Evolutionary conservation across 2,888 invertebrate species (phyloP).

Genomic region (Himalopsyche kuldschensis): DNA sequence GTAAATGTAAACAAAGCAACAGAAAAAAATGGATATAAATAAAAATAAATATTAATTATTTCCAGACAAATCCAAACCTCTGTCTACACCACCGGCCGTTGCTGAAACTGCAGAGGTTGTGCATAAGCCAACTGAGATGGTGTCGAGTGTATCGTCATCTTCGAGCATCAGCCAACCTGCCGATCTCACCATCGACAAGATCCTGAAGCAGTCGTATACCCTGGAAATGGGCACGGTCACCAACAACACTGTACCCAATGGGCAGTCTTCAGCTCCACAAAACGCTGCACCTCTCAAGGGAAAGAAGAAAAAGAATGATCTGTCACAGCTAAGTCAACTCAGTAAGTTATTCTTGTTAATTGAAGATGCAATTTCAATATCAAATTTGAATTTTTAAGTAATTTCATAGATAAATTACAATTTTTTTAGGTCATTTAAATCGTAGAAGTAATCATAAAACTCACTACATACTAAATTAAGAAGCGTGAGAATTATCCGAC

Average conservation of each 20-base stretch:
- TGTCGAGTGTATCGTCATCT: constrained; percentile 45
- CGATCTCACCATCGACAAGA: constrained; percentile 54
- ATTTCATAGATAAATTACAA: too few relatives aligned
- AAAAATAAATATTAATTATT: neutral
- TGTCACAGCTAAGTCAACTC: constrained; percentile 55
- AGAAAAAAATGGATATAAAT: neutral
- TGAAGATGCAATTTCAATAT: too few relatives aligned
- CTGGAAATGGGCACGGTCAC: constrained; percentile 39
- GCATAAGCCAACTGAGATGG: constrained; percentile 11
- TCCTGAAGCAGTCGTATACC: constrained; percentile 50
- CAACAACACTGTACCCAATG: constrained; percentile 16
- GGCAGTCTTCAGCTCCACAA: constrained; percentile 19
- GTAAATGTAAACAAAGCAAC: too few relatives aligned
- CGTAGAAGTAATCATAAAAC: too few relatives aligned
- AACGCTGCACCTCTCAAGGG: constrained; percentile 31
- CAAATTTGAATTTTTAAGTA: too few relatives aligned
- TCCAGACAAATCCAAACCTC: constrained; percentile 16
- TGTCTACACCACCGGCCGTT: neutral
- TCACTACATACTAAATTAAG: too few relatives aligned
- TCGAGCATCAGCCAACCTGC: constrained; percentile 53
- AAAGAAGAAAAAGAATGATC: constrained; percentile 64
- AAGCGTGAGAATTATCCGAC: too few relatives aligned
- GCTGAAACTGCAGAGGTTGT: neutral
- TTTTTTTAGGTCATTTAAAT: too few relatives aligned
- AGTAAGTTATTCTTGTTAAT: constrained; percentile 47